Percentiles rank a stretch among this genome's conserved stretches.
These are phyloP conservation scores for Saturnia pavonia DNA, from an alignment of 2,888 invertebrate species.

Conservation along the genomic window DNA sequence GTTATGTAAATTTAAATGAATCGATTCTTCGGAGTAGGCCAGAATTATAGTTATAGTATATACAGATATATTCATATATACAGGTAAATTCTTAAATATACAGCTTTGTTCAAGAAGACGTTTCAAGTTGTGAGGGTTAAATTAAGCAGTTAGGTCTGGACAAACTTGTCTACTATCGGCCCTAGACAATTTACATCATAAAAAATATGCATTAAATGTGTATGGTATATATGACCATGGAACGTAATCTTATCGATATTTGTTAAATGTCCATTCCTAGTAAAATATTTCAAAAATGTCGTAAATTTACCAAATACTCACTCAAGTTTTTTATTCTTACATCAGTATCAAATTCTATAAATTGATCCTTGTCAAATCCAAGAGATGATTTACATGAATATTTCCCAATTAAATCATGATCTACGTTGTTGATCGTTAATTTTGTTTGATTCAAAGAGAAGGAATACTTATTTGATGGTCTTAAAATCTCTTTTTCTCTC, in stretches of 20 bases:
- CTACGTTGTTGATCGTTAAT: background rate
- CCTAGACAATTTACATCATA: background rate
- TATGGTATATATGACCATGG: background rate
- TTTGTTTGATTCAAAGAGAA: constrained; percentile 13
- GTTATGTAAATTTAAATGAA: background rate
- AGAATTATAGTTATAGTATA: background rate
- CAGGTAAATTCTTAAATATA: no score
- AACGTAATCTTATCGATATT: no score
- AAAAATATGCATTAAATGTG: background rate
- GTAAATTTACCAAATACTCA: background rate
- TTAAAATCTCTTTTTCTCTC: constrained; percentile 19
- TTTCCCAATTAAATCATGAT: background rate
- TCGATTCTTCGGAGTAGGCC: background rate
- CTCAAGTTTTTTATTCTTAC: constrained; percentile 1
- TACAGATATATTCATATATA: background rate
- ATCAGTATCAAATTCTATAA: background rate
- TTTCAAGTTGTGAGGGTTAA: no score
- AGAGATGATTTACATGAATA: constrained; percentile 5
- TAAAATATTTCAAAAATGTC: background rate
- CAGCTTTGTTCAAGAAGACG: no score
- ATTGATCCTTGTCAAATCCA: background rate
- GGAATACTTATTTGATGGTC: constrained; percentile 12
- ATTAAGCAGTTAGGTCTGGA: no score
- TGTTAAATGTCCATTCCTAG: no score
- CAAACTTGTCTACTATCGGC: no score